Conservation (phyloP, 1,140 invertebrate species). For the Mizuhopecten yessoensis region DNA sequence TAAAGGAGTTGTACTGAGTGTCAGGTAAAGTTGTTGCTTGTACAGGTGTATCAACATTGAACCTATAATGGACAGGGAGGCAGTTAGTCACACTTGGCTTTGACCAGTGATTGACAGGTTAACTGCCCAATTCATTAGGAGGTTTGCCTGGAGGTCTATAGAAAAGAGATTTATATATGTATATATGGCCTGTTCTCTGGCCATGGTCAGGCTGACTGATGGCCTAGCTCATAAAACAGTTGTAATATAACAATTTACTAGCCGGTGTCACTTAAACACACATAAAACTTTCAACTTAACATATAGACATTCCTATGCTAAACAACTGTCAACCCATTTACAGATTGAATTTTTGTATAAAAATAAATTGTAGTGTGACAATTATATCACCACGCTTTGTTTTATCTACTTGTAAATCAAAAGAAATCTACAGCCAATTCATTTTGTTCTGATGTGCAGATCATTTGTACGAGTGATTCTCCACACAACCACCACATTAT, state of each 20-base stretch:
- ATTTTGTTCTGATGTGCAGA: no score
- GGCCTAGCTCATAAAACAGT: no score
- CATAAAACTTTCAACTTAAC: neutral
- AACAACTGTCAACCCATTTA: no score
- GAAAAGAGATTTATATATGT: neutral
- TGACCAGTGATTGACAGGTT: slow-evolving; percentile 5
- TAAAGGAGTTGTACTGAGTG: neutral
- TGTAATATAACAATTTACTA: neutral
- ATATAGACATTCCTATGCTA: neutral
- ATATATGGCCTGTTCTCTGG: neutral
- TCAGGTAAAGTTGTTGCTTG: neutral
- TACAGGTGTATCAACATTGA: neutral
- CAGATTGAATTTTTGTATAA: no score
- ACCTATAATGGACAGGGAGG: neutral
- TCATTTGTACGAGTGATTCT: no score
- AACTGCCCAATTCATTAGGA: neutral
- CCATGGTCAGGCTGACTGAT: neutral
- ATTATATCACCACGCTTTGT: no score
- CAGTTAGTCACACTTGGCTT: neutral
- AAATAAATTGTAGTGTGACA: no score
- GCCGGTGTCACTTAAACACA: neutral
- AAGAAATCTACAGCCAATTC: no score
- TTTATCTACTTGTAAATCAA: no score
- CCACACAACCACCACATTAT: no score
- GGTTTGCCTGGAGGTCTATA: slow-evolving; percentile 12